phyloP scores from a whole-genome alignment of 2,113 vertebrate species.

The Uria lomvia region DNA sequence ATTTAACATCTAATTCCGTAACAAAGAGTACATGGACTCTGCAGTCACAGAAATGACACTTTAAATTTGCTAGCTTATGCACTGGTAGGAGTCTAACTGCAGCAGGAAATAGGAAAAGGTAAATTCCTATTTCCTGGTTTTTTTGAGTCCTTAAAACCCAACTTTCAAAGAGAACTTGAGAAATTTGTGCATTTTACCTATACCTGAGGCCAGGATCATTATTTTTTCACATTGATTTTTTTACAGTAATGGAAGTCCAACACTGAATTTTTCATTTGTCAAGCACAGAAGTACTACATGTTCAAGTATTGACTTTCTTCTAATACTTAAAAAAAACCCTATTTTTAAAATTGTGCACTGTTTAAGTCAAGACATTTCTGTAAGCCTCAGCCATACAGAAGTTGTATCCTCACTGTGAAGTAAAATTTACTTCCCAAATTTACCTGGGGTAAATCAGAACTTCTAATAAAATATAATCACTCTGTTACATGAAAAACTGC shows the following conservation, averaged over 20 bases:
- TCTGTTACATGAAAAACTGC: not conserved
- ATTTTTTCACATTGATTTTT: not conserved
- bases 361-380: not conserved
- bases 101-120: not conserved
- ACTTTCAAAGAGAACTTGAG: not conserved
- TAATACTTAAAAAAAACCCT: not conserved
- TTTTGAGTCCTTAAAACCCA: not conserved
- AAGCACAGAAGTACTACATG: not conserved
- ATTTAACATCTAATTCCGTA: not conserved
- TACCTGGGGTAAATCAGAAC: not conserved
- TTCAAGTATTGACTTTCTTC: not conserved
- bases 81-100: not conserved
- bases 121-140: not conserved
- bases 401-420: not conserved
- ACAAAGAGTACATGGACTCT: not conserved
- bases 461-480: not conserved
- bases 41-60: not conserved
- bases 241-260: not conserved
- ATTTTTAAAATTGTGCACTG: not conserved
- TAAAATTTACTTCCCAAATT: not conserved
- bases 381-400: not conserved
- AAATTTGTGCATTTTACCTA: not conserved
- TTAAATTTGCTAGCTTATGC: not conserved
- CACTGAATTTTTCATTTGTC: not conserved
- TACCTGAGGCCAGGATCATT: accelerated